Conservation (phyloP, 2,113 vertebrate genomes). For the Pavo muticus region DNA sequence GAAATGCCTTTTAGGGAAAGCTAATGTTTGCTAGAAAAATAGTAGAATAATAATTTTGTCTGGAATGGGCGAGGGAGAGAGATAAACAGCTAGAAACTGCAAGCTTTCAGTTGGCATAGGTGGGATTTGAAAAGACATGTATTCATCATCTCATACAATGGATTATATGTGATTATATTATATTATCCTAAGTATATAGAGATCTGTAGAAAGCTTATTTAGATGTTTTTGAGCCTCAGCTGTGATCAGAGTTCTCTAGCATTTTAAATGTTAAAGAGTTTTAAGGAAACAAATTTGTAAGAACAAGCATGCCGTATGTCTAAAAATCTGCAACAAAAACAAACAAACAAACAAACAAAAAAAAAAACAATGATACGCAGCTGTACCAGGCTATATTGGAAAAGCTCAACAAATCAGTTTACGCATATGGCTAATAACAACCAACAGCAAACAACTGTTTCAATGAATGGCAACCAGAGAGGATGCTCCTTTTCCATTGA, state of each 20-base stretch:
- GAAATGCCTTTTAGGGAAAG: neutral
- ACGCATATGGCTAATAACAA: neutral
- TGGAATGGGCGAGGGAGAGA: neutral
- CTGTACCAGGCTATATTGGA: neutral
- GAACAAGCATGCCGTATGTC: neutral
- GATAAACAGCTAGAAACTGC: neutral
- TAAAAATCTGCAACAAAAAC: neutral
- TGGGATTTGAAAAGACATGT: neutral
- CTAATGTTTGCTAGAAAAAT: neutral
- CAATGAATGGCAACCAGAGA: neutral
- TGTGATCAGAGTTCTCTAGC: neutral
- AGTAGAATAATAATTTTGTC: neutral
- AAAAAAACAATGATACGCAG: neutral
- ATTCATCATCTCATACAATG: neutral
- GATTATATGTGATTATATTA: neutral
- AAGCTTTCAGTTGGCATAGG: neutral
- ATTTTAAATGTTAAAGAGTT: neutral
- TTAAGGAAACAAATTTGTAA: neutral
- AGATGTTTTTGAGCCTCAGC: neutral
- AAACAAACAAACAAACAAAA: too few relatives aligned
- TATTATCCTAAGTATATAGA: neutral
- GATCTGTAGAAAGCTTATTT: neutral
- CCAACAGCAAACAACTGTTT: neutral
- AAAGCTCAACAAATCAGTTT: neutral
- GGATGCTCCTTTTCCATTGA: neutral